A percentile compares a stretch with the other conserved stretches of the same genome.
phyloP scores from a whole-genome alignment of 2,113 vertebrate genomes.

The Copsychus sechellarum region DNA sequence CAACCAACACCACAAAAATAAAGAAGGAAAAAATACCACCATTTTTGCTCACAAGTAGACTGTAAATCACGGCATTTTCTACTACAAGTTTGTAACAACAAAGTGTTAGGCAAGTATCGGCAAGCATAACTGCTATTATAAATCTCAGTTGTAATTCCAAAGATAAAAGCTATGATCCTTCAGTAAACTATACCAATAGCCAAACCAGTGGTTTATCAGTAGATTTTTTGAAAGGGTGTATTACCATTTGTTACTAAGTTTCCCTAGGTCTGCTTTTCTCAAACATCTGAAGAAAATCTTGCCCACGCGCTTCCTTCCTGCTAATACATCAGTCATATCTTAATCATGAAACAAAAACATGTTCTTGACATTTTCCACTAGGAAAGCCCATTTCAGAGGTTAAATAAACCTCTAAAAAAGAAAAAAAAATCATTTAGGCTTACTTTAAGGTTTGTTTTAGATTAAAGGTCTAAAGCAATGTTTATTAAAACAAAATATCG shows the following conservation, averaged over 20 bases:
- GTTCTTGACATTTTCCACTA: not conserved
- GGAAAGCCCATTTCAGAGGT: not conserved
- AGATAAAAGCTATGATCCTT: not conserved
- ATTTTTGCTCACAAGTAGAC: not conserved
- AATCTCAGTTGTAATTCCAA: not conserved
- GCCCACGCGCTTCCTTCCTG: not conserved
- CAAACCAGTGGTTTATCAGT: not conserved
- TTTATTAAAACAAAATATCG: not conserved
- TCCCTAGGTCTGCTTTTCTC: not conserved
- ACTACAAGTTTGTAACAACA: not conserved
- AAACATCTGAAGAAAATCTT: not conserved
- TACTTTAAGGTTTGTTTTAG: not conserved
- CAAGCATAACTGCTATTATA: not conserved
- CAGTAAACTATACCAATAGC: not conserved
- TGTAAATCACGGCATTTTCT: not conserved
- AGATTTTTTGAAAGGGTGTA: not conserved
- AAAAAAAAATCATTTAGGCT: not conserved
- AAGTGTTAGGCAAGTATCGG: not conserved
- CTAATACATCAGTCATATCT: not conserved
- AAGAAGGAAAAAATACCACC: not conserved
- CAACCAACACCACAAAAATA: not conserved
- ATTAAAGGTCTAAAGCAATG: not conserved
- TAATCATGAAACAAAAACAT: not conserved
- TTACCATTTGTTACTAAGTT: not conserved
- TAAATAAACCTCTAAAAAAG: not conserved